Evolutionary conservation across 1,140 invertebrate species (phyloP).

Genomic region (Mesaphorura yosii): DNA sequence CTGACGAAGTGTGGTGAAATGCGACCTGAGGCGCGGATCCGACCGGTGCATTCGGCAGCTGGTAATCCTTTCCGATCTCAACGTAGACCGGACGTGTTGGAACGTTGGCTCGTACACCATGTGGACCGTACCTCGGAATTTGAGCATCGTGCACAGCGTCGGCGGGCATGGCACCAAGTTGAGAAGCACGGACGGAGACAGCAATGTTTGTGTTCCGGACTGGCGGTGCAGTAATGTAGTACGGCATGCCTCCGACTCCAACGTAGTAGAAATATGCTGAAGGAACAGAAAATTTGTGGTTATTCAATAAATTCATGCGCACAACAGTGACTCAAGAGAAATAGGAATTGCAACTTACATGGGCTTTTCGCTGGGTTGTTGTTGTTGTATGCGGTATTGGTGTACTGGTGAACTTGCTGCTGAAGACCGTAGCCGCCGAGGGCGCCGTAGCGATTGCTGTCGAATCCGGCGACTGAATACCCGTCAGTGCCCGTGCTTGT

Average conservation of each 20-base stretch:
- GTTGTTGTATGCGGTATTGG: no score
- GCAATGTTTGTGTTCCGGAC: constrained; percentile 8
- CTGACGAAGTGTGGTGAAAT: no score
- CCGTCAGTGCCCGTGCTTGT: background rate
- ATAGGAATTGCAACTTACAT: no score
- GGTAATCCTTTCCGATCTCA: constrained; percentile 10
- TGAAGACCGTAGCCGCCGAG: no score
- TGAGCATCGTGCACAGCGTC: constrained; percentile 26
- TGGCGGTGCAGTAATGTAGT: constrained; percentile 13
- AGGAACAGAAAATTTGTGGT: constrained; percentile 4
- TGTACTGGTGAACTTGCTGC: no score
- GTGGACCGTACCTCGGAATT: constrained; percentile 9
- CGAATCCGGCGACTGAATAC: background rate
- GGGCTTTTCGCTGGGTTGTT: no score
- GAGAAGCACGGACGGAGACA: constrained; percentile 18
- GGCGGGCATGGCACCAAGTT: constrained; percentile 31
- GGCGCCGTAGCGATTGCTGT: no score
- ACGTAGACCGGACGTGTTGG: constrained; percentile 12
- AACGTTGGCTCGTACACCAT: background rate
- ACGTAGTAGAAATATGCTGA: constrained; percentile 27
- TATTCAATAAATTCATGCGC: background rate
- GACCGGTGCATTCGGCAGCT: no score
- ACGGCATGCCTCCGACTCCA: constrained; percentile 15
- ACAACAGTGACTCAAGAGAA: no score
- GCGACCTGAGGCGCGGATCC: no score